These are phyloP conservation scores for Molorchus minor DNA, from an alignment of 2,888 invertebrate species.

Conservation along the genomic window DNA sequence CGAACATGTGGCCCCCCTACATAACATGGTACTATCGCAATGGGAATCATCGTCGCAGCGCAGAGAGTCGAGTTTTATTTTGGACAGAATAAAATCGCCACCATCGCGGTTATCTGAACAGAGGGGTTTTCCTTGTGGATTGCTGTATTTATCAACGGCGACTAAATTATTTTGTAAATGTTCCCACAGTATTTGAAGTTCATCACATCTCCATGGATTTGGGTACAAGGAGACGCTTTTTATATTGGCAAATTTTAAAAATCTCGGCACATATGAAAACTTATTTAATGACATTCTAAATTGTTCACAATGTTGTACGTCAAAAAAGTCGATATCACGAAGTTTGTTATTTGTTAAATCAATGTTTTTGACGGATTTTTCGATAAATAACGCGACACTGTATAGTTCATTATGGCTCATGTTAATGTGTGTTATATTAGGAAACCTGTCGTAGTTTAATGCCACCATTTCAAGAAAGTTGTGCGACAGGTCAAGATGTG, in stretches of 20 bases:
- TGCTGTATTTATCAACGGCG: conserved; percentile 1
- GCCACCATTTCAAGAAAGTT: conserved; percentile 28
- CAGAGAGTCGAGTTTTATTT: neutral
- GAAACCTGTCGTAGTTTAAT: conserved; percentile 20
- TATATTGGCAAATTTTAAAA: conserved; percentile 28
- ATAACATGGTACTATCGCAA: conserved; percentile 17
- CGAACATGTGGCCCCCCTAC: conserved; percentile 28
- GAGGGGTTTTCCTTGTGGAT: neutral
- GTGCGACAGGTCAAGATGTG: conserved; percentile 25
- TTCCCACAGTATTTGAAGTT: conserved; percentile 28
- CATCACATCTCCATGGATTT: conserved; percentile 37
- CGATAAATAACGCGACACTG: conserved; percentile 26
- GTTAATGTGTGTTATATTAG: conserved; percentile 27
- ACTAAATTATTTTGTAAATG: conserved; percentile 24
- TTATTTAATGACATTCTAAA: conserved; percentile 32
- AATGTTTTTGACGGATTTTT: conserved; percentile 22
- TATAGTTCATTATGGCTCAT: conserved; percentile 29
- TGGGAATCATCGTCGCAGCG: conserved; percentile 25
- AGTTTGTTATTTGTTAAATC: conserved; percentile 30
- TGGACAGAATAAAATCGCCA: neutral
- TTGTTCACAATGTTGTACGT: conserved; percentile 21
- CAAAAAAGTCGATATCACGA: conserved; percentile 29
- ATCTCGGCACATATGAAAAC: conserved; percentile 24
- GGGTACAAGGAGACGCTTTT: conserved; percentile 27
- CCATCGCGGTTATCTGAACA: neutral